Evolutionary conservation across 2,113 vertebrate species (phyloP).

Genomic region (Numida meleagris): DNA sequence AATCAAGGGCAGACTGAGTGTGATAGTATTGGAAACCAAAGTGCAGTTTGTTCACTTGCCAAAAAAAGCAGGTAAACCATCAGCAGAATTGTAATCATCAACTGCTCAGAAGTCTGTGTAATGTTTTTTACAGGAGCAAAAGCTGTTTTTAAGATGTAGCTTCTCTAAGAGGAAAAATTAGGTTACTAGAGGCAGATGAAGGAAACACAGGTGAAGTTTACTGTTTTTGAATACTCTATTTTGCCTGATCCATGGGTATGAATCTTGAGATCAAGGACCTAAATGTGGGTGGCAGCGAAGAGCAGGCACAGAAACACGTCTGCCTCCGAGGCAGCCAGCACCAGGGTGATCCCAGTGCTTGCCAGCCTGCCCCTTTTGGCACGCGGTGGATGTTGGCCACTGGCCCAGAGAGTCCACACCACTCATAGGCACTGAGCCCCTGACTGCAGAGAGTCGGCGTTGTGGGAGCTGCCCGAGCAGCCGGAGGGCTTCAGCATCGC

Average conservation of each 20-base stretch:
- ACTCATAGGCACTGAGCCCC: rapidly evolving
- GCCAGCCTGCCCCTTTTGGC: neutral
- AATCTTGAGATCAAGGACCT: neutral
- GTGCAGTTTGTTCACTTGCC: conserved; percentile 3
- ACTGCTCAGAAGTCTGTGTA: neutral
- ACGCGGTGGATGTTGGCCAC: neutral
- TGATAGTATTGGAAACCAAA: neutral
- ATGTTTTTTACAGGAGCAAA: neutral
- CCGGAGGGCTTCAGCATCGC: neutral
- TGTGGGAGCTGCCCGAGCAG: neutral
- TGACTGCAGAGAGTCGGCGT: neutral
- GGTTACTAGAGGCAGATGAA: neutral
- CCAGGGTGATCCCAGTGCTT: neutral
- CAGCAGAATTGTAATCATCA: neutral
- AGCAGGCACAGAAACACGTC: rapidly evolving
- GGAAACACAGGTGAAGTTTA: neutral
- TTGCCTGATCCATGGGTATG: neutral
- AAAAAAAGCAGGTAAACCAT: conserved; percentile 4
- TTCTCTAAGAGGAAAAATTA: neutral
- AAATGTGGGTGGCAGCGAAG: neutral
- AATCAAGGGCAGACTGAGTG: neutral
- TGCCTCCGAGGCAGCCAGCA: neutral
- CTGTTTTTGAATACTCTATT: neutral
- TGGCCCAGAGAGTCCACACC: neutral
- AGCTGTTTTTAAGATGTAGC: neutral